These are phyloP conservation scores for Aelia acuminata DNA, from an alignment of 2,888 invertebrate species.

Conservation along the genomic window DNA sequence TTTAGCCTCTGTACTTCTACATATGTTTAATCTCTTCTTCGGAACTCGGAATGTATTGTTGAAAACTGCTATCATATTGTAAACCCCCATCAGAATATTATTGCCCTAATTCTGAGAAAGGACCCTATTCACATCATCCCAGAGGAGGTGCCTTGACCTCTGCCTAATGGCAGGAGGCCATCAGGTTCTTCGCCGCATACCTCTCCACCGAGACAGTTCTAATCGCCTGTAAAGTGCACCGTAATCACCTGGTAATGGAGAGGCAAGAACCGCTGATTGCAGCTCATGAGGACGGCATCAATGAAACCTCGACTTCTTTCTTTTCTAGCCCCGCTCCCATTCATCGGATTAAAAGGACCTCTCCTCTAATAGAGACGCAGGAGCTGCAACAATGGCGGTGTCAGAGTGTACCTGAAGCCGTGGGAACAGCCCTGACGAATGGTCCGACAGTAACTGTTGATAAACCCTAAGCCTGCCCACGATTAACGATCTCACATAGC, in stretches of 20 bases:
- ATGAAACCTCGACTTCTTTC: slow-evolving; percentile 61
- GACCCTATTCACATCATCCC: background rate
- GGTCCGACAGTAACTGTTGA: slow-evolving; percentile 3
- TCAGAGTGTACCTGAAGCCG: slow-evolving; percentile 30
- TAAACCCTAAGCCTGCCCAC: background rate
- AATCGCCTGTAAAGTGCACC: slow-evolving; percentile 64
- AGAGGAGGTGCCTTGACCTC: background rate
- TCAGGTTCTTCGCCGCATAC: slow-evolving; percentile 62
- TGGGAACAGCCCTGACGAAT: slow-evolving; percentile 35
- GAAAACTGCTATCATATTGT: background rate
- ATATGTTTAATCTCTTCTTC: background rate
- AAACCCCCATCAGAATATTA: background rate
- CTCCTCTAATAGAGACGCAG: slow-evolving; percentile 49
- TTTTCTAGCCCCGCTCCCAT: slow-evolving; percentile 63
- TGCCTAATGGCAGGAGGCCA: slow-evolving; percentile 57
- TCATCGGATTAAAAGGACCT: slow-evolving; percentile 61
- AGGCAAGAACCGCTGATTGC: slow-evolving; percentile 61
- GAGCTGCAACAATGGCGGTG: slow-evolving; percentile 25
- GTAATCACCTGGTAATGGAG: slow-evolving; percentile 63
- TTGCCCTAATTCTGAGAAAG: background rate
- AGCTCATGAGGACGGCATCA: slow-evolving; percentile 62
- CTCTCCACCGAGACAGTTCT: slow-evolving; percentile 63
- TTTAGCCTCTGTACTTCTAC: too few relatives aligned
- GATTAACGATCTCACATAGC: slow-evolving; percentile 37
- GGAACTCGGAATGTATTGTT: background rate